These are phyloP conservation scores for Forbesichthys papilliferus DNA, from an alignment of 2,113 vertebrate genomes.

Conservation along the genomic window DNA sequence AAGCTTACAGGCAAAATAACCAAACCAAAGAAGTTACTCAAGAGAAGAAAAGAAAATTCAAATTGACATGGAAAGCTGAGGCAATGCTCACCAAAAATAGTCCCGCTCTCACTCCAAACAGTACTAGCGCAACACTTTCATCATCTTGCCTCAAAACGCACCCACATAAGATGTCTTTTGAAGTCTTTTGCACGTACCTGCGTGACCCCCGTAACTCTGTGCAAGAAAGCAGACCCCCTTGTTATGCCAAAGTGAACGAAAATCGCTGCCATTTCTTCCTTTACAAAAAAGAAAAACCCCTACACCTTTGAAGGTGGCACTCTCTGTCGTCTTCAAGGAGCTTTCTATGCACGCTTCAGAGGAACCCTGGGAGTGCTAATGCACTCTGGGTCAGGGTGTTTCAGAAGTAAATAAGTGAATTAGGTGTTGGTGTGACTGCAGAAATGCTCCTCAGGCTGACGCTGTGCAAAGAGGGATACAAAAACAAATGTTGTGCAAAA, in stretches of 20 bases:
- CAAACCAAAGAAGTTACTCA: conserved; percentile 4
- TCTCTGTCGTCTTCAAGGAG: conserved; percentile 40
- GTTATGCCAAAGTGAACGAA: conserved; percentile 48
- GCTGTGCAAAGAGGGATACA: conserved; percentile 3
- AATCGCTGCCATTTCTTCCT: conserved; percentile 49
- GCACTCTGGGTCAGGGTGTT: conserved; percentile 43
- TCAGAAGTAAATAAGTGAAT: conserved; percentile 45
- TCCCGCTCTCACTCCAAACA: conserved; percentile 51
- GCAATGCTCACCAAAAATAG: conserved; percentile 58
- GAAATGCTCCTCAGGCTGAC: conserved; percentile 24
- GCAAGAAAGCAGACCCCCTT: conserved; percentile 59
- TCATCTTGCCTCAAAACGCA: conserved; percentile 66
- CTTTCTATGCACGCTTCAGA: conserved; percentile 14
- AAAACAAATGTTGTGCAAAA: not conserved
- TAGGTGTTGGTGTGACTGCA: conserved; percentile 3
- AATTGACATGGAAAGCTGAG: conserved; percentile 3
- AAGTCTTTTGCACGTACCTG: conserved; percentile 64
- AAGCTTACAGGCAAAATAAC: not conserved
- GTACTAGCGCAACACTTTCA: conserved; percentile 75
- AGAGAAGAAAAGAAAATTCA: not conserved
- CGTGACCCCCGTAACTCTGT: conserved; percentile 41
- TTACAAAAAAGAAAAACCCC: conserved; percentile 22
- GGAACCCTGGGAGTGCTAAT: conserved; percentile 54
- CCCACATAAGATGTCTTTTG: conserved; percentile 70
- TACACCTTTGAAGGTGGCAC: conserved; percentile 40